Percentiles rank a stretch among this genome's conserved stretches.
Evolutionary conservation across 2,888 invertebrate genomes (phyloP).

Genomic region (Stenichneumon culpator): DNA sequence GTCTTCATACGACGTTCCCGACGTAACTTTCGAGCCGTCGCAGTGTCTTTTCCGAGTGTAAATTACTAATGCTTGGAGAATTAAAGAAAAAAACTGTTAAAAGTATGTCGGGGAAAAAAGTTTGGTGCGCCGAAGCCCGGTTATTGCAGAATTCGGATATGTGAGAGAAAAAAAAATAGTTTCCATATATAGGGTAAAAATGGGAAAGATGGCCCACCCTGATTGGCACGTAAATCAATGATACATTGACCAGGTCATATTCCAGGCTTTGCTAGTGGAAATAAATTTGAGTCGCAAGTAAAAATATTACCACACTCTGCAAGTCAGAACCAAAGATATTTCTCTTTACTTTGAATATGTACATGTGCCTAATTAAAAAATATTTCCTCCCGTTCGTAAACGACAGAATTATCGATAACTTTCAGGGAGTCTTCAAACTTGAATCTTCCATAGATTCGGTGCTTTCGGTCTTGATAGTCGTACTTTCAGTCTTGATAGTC

Average conservation of each 20-base stretch:
- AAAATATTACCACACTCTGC: background rate
- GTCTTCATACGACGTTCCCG: background rate
- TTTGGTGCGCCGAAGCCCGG: too few species aligned
- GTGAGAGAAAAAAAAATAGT: too few species aligned
- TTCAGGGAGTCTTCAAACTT: background rate
- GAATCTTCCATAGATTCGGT: background rate
- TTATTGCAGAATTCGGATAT: too few species aligned
- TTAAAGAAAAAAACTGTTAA: background rate
- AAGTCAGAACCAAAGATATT: background rate
- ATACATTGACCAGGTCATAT: background rate
- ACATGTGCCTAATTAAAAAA: slow-evolving; percentile 27
- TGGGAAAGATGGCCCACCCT: background rate
- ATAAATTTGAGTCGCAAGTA: background rate
- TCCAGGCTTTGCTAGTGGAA: background rate
- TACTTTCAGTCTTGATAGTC: too few species aligned
- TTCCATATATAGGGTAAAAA: background rate
- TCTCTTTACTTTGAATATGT: slow-evolving; percentile 15
- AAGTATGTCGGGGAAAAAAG: background rate
- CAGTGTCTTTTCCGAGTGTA: background rate
- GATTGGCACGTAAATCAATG: background rate
- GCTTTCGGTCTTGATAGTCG: background rate
- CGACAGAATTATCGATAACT: background rate
- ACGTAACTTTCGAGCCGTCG: background rate
- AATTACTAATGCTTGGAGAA: background rate
- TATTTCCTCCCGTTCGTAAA: background rate